These are phyloP conservation scores for Anthophora plumipes DNA, from an alignment of 2,888 invertebrate species.

Conservation along the genomic window DNA sequence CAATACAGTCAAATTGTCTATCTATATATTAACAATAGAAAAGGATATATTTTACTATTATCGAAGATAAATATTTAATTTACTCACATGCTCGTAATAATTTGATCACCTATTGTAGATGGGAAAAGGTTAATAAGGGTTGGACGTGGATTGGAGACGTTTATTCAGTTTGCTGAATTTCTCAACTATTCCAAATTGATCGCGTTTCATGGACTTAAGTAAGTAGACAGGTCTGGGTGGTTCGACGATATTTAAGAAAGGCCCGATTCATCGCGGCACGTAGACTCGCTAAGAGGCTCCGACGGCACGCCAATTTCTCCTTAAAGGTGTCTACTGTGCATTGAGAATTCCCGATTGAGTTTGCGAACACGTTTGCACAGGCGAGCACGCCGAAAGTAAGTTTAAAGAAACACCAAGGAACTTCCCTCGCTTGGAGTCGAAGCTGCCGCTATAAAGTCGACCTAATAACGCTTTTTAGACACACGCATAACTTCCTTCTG, in stretches of 20 bases:
- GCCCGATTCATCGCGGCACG: slow-evolving; percentile 35
- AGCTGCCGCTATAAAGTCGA: slow-evolving; percentile 56
- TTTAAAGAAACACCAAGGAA: slow-evolving; percentile 60
- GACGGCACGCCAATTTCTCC: slow-evolving; percentile 51
- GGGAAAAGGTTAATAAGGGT: too few species aligned
- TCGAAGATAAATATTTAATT: too few species aligned
- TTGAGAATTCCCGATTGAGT: slow-evolving; percentile 67
- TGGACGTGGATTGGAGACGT: too few species aligned
- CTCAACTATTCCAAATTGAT: not conserved
- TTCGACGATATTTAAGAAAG: slow-evolving; percentile 35
- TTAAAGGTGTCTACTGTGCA: slow-evolving; percentile 57
- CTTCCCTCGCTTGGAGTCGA: slow-evolving; percentile 16
- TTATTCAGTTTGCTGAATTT: not conserved
- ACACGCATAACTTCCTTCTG: slow-evolving; percentile 55
- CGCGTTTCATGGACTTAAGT: not conserved
- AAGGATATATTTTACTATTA: too few species aligned
- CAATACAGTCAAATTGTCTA: too few species aligned
- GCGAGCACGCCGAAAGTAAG: slow-evolving; percentile 60
- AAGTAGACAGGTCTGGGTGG: too few species aligned
- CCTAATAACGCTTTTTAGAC: slow-evolving; percentile 67
- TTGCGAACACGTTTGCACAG: slow-evolving; percentile 63
- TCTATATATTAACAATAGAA: too few species aligned
- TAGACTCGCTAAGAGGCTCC: slow-evolving; percentile 45
- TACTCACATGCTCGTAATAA: too few species aligned
- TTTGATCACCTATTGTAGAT: too few species aligned